A percentile compares a stretch with the other conserved stretches of the same genome.
Evolutionary conservation across 2,888 invertebrate genomes (phyloP).

Genomic region (Protonemura montana): DNA sequence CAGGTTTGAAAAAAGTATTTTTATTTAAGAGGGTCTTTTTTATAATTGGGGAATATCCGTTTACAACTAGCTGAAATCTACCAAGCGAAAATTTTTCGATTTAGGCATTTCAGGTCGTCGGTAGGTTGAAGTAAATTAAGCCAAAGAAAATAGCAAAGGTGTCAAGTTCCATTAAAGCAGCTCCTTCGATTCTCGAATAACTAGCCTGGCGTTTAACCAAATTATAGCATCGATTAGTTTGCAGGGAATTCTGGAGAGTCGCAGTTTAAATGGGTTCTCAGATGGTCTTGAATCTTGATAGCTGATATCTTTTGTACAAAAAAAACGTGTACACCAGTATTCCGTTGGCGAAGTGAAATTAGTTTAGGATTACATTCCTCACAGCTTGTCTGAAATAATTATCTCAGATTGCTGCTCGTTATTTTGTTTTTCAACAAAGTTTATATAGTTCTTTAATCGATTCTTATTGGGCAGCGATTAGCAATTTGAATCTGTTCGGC

Average conservation of each 20-base stretch:
- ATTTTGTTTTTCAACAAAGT: slow-evolving; percentile 2
- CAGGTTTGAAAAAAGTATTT: no score
- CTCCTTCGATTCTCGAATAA: background rate
- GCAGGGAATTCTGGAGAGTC: background rate
- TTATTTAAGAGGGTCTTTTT: no score
- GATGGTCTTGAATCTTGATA: background rate
- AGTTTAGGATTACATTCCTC: background rate
- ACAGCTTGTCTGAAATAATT: background rate
- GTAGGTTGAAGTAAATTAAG: background rate
- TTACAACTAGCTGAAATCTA: no score
- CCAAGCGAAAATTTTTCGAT: no score
- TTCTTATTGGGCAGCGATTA: background rate
- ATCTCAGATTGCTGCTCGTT: background rate
- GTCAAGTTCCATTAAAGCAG: background rate
- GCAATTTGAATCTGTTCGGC: slow-evolving; percentile 3
- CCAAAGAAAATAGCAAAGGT: background rate
- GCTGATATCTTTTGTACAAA: slow-evolving; percentile 7
- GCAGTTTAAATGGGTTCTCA: background rate
- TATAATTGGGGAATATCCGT: no score
- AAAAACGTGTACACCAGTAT: background rate
- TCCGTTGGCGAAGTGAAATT: background rate
- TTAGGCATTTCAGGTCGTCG: no score
- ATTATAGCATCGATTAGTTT: slow-evolving; percentile 1
- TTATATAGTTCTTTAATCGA: background rate
- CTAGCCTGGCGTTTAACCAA: background rate